A percentile compares a stretch with the other conserved stretches of the same genome.
Conservation (phyloP, 2,888 invertebrate species). For the Allophyes oxyacanthae region DNA sequence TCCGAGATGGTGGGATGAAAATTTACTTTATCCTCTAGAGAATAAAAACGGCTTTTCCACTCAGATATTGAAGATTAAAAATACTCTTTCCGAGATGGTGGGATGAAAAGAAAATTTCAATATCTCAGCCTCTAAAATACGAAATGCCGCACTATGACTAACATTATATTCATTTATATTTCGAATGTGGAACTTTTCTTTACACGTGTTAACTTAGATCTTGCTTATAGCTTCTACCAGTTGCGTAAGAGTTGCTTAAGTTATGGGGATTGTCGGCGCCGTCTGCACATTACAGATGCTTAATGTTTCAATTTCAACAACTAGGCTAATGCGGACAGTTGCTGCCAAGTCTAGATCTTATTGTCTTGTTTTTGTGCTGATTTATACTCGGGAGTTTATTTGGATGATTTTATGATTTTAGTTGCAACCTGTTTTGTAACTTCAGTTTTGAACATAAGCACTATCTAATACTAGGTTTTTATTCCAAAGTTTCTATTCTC, state of each 20-base stretch:
- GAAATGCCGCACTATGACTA: not conserved
- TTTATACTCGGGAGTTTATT: not conserved
- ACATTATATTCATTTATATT: not conserved
- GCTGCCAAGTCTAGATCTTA: constrained; percentile 20
- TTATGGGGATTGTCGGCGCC: constrained; percentile 7
- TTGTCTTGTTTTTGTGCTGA: constrained; percentile 16
- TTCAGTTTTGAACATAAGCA: not conserved
- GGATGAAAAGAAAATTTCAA: too few species aligned
- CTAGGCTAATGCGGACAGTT: constrained; percentile 11
- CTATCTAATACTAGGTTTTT: too few species aligned
- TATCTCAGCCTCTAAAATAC: too few species aligned
- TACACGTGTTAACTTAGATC: constrained; percentile 5
- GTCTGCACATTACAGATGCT: constrained; percentile 14
- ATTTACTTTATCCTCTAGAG: too few species aligned
- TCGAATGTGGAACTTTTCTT: not conserved
- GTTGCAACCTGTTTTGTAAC: not conserved
- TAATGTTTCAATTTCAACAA: constrained; percentile 35
- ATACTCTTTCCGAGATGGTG: too few species aligned
- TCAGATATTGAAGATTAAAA: too few species aligned
- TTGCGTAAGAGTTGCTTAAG: constrained; percentile 11
- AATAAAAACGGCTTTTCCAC: too few species aligned
- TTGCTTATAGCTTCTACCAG: constrained; percentile 9
- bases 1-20: too few species aligned
- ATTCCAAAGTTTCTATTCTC: not conserved
- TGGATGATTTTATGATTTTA: constrained; percentile 5